Evolutionary conservation across 2,888 invertebrate genomes (phyloP), one percentile per base, ranked within the genome.

Genomic region (Drosophila monieri): DNA sequence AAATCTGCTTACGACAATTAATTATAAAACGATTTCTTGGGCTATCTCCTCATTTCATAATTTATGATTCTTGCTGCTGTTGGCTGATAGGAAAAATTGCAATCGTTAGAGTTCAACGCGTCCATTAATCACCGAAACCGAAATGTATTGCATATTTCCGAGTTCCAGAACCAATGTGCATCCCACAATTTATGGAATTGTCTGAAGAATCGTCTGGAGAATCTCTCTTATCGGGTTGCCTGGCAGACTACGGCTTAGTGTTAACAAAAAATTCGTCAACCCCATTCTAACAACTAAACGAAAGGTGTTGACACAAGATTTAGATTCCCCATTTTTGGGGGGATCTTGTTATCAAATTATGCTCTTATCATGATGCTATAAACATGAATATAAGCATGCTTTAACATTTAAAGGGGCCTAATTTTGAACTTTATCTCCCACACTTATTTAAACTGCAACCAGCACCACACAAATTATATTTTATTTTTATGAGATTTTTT

Each of bases 81-180:
- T 54, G 25, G 14, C 53, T 71, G 73, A 71, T 73, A 73, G 21
- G 6, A 12, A 48, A 48, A 35, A 52, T 37, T 25, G 48, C 68
- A 51, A 57, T 25, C 48, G 18, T n/a, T 41, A n/a, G 41, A 27
- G 73, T 73, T 71, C 73, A 71, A 47, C 55, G 73, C 35, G 55
- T 52, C 41, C 58, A 71, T 65, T 6, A 71, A 58, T 71, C 51
- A 64, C 14, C 12, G 6, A 8, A 44, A 23, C 6, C 21, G 48
- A 44, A 43, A 49, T 67, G 48, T 56, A 23, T 18, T 23, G 12
- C 14, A 6, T 25, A 12, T 18, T 39, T 3, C 2, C 8, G 15
- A 52, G 14, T 3, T 59, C 32, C 32, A 2, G 25, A 10, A 46
- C 71, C 68, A 69, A 61, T 37, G 71, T 68, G n/a, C 18, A 30